Percentiles rank a stretch among this genome's conserved stretches.
Conservation (phyloP, 2,113 vertebrate genomes). For the Strigops habroptila region DNA sequence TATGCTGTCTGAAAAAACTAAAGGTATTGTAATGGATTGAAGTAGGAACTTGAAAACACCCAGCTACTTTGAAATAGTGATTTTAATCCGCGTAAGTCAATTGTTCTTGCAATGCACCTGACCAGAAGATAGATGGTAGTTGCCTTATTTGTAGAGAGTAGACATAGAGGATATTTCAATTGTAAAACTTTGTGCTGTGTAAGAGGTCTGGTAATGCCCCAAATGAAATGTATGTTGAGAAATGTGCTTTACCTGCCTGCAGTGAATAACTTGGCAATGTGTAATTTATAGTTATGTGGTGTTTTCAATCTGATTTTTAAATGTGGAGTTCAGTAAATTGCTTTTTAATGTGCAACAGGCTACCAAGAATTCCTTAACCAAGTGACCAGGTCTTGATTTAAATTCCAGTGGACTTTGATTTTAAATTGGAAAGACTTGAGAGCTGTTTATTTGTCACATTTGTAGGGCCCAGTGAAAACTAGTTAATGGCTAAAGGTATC, state of each 20-base stretch:
- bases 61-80: not conserved
- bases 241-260: not conserved
- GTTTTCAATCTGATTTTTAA: not conserved
- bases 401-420: not conserved
- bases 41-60: not conserved
- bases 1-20: not conserved
- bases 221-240: not conserved
- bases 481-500: not conserved
- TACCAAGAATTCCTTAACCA: not conserved
- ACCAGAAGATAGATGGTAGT: not conserved
- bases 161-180: not conserved
- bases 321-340: not conserved
- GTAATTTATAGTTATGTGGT: not conserved
- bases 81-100: not conserved
- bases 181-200: not conserved
- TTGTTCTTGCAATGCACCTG: not conserved
- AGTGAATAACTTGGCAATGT: not conserved
- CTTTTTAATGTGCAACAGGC: not conserved
- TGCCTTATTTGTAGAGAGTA: not conserved
- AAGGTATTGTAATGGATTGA: not conserved
- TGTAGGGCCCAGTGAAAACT: not conserved
- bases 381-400: not conserved
- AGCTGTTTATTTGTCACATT: not conserved
- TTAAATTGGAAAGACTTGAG: not conserved
- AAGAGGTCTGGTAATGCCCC: not conserved